Base-by-base conservation (phyloP, 2,888 invertebrate species). In the Eulithis testata region DNA sequence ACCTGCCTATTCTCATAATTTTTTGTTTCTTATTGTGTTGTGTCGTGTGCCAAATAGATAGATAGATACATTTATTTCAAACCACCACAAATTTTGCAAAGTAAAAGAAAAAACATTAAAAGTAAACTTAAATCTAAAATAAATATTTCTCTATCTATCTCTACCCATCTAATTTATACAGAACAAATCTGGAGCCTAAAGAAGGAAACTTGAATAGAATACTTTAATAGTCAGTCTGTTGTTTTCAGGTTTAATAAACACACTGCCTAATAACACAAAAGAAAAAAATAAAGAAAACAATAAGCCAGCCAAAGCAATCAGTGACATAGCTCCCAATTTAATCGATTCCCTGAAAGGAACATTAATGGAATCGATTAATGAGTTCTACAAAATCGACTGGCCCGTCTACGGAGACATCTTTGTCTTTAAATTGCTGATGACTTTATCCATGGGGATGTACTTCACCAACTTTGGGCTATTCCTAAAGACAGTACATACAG, bases 331-430 rank as follows among this genome's bases (percentile, higher is more conserved):
- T 9, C 73, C 75, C n/a, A 80, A 74, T 60, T 49, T 85, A 60
- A 52, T 79, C 0, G 72, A 77, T 36, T 72, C 79, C 4, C 43
- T 82, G 14, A 68, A 43, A 11, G 71, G 57, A 43, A 80, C 81
- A 40, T 77, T 78, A 60, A 81, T 69, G 76, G 85, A 85, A 84
- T 81, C 91, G 1, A 69, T 92, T 4, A 76, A 79, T 9, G 91
- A 93, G 73, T 84, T 94, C 60, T 80, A 80, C 66, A 82, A 87
- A 63, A 82, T 94, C 4, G 84, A 94, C 68, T 94, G 94, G 94
- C 71, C 76, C 0, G 74, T 80, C 6, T 93, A 93, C 70, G 93
- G 94, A 90, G 92, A 94, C 71, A 79, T 91, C 5, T 94, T 94
- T 66, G 68, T 90, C 0, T 81, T 93, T 49, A 90, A 94, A 76